phyloP scores from a whole-genome alignment of 1,140 invertebrate genomes.

The Dreissena polymorpha region DNA sequence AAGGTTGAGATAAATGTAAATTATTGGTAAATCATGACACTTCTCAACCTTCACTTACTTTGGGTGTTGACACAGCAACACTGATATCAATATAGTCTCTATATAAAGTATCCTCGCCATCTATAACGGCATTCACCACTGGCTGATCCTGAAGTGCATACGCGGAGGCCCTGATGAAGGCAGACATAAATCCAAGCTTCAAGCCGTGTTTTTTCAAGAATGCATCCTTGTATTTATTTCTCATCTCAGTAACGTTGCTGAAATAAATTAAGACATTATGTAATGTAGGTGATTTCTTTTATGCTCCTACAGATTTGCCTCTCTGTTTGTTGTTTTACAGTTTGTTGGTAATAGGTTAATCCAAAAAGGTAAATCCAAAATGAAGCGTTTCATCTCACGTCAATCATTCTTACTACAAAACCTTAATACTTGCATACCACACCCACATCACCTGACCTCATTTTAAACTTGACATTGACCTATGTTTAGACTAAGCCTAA shows the following conservation, averaged over 20 bases:
- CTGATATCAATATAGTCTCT: constrained; percentile 98
- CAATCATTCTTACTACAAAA: no score
- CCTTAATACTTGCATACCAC: no score
- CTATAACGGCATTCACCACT: constrained; percentile 98
- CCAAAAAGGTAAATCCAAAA: no score
- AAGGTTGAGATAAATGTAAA: no score
- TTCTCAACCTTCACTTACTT: constrained; percentile 81
- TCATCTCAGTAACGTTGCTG: constrained; percentile 96
- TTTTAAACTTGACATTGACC: no score
- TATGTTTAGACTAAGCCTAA: no score
- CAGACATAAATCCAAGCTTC: constrained; percentile 99
- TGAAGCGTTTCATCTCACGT: no score
- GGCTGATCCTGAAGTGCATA: constrained; percentile 97
- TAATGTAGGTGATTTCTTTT: no score
- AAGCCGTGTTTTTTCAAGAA: constrained; percentile 84
- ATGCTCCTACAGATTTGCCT: no score
- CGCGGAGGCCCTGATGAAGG: constrained; percentile 96
- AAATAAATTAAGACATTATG: constrained; percentile 9
- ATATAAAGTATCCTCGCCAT: constrained; percentile 97
- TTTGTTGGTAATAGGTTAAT: neutral
- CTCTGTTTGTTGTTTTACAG: no score
- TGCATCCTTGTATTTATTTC: constrained; percentile 87
- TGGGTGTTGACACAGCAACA: constrained; percentile 99
- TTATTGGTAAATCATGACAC: no score
- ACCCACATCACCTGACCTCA: no score